Evolutionary conservation across 2,113 vertebrate species (phyloP), one percentile per base, ranked within the genome.

Genomic region (Epinephelus cyanopodus): DNA sequence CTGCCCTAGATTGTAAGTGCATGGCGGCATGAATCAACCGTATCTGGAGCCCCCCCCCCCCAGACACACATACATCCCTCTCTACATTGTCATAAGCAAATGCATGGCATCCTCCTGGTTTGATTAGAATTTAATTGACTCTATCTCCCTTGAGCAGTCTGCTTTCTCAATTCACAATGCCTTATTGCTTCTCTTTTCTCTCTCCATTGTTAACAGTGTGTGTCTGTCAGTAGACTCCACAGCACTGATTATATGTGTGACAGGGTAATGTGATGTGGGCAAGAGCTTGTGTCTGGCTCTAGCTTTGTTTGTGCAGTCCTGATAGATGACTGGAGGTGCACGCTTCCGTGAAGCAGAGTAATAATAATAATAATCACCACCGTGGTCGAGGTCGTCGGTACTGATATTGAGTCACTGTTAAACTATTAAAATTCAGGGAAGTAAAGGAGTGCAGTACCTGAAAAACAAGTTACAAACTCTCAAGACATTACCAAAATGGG

Each of bases 51-150:
- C 58, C 62, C 5, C 15, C 53, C n/a, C 5, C 23, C 37, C 11
- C 37, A 74, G 19, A 42, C 62, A 57, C 9, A 21, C 56, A 42
- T 1, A 48, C n/a, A 18, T 2, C 10, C 27, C 25, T 48, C 23
- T 56, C 33, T 27, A 3, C 23, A 53, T 54, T 62, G 15, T n/a
- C 45, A 74, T 33, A 70, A 69, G 74, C 42, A 65, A 79, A 84
- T 77, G 56, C 64, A 65, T 76, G 12, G 27, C 67, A 86, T 86
- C 50, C 61, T 77, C 74, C 66, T 68, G 65, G 62, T 71, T 85
- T 81, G 83, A 88, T 82, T 74, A 75, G 27, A 77, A 86, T 84
- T 80, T 84, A 86, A 85, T 79, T 71, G 81, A 79, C 75, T 81
- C 87, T 69, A 77, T 87, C 83, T 74, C 60, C 72, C 74, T 54